A percentile compares a stretch with the other conserved stretches of the same genome.
Evolutionary conservation across 1,140 invertebrate genomes (phyloP).

Genomic region (Papilio dardanus): DNA sequence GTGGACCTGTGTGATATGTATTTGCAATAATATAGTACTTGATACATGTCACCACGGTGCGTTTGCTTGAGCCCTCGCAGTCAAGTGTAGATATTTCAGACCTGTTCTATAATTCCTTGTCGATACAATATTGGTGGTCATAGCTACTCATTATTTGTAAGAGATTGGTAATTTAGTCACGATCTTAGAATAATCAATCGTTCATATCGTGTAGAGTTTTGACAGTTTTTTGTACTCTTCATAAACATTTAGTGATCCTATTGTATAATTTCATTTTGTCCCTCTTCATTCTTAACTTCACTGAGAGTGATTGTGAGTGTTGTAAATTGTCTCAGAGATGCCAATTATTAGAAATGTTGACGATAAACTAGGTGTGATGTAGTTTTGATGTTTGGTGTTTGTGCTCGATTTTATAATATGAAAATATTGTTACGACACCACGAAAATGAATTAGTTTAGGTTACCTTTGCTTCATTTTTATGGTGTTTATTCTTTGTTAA

Average conservation of each 20-base stretch:
- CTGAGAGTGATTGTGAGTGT: too few relatives aligned
- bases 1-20: conserved; percentile 39
- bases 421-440: too few relatives aligned
- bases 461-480: too few relatives aligned
- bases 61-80: conserved; percentile 73
- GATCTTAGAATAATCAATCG: not conserved
- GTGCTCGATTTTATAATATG: too few relatives aligned
- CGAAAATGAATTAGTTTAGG: too few relatives aligned
- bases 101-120: conserved; percentile 48
- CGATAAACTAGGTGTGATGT: too few relatives aligned
- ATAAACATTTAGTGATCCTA: not conserved
- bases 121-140: conserved; percentile 25
- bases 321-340: too few relatives aligned
- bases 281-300: too few relatives aligned
- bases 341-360: too few relatives aligned
- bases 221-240: not conserved
- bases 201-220: not conserved
- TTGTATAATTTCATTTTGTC: too few relatives aligned
- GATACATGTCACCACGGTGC: conserved; percentile 57
- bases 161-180: conserved; percentile 22
- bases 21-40: conserved; percentile 28
- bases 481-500: too few relatives aligned
- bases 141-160: conserved; percentile 2
- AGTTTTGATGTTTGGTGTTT: too few relatives aligned
- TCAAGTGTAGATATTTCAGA: conserved; percentile 75